These are phyloP conservation scores for Gymnocephalus cernua DNA, from an alignment of 2,113 vertebrate genomes.

Conservation along the genomic window DNA sequence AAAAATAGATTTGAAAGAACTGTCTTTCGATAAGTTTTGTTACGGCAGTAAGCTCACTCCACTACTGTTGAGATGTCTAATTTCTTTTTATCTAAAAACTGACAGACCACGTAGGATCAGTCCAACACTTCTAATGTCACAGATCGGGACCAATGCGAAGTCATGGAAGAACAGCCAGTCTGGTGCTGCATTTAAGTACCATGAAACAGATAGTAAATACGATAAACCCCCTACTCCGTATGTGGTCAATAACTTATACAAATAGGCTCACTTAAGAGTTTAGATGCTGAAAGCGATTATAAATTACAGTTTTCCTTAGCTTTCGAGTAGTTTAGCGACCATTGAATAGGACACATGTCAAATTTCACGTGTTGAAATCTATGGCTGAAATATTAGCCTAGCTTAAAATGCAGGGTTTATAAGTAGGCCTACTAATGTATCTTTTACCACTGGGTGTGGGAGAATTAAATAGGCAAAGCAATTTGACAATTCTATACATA, in stretches of 20 bases:
- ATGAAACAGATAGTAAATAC: not conserved
- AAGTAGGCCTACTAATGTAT: not conserved
- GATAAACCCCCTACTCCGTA: fast-evolving
- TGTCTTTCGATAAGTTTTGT: not conserved
- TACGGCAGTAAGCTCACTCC: not conserved
- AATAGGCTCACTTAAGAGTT: not conserved
- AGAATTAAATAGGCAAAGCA: not conserved
- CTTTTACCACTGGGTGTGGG: not conserved
- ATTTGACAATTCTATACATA: not conserved
- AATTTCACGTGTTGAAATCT: too few relatives aligned
- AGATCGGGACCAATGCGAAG: conserved; percentile 55
- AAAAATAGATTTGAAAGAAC: conserved; percentile 42
- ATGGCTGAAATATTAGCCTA: not conserved
- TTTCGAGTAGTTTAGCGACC: not conserved
- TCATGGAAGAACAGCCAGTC: conserved; percentile 41
- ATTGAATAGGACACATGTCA: too few relatives aligned
- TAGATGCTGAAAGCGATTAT: too few relatives aligned
- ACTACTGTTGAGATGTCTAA: conserved; percentile 1
- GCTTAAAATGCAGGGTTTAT: not conserved
- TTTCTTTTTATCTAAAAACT: conserved; percentile 13
- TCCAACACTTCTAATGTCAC: conserved; percentile 55
- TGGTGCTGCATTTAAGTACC: conserved; percentile 47
- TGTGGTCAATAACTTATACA: not conserved
- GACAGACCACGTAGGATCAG: conserved; percentile 6
- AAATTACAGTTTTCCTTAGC: fast-evolving